Evolutionary conservation across 2,113 vertebrate species (phyloP).

Genomic region (Sciurus niger): DNA sequence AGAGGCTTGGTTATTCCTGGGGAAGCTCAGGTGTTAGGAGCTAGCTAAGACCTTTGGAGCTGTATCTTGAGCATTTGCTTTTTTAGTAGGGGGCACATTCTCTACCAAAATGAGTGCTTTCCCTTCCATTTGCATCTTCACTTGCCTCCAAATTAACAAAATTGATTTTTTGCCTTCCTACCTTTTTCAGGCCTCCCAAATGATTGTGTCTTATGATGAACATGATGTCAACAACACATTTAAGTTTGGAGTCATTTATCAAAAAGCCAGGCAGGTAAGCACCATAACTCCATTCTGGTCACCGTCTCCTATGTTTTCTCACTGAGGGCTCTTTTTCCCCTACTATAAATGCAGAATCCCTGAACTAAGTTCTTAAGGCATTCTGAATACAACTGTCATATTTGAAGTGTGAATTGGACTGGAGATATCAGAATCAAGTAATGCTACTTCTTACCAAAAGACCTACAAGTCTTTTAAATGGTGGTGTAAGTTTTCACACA

Average conservation of each 20-base stretch:
- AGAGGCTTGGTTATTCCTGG: not conserved
- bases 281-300: not conserved
- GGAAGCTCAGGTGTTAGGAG: not conserved
- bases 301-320: not conserved
- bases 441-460: not conserved
- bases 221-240: slow-evolving; percentile 98
- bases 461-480: not conserved
- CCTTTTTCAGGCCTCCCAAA: slow-evolving; percentile 93
- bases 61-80: not conserved
- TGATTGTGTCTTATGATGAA: slow-evolving; percentile 96
- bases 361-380: not conserved
- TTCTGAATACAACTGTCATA: not conserved
- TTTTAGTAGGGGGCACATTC: not conserved
- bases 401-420: not conserved
- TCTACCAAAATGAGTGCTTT: not conserved
- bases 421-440: not conserved
- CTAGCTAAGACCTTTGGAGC: not conserved
- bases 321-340: not conserved
- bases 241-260: slow-evolving; percentile 97
- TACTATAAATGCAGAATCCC: not conserved
- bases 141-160: not conserved
- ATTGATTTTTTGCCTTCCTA: not conserved
- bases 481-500: not conserved
- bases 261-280: slow-evolving; percentile 95
- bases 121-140: not conserved